Conservation (phyloP, 1,140 invertebrate species). For the Bombyx mori region DNA sequence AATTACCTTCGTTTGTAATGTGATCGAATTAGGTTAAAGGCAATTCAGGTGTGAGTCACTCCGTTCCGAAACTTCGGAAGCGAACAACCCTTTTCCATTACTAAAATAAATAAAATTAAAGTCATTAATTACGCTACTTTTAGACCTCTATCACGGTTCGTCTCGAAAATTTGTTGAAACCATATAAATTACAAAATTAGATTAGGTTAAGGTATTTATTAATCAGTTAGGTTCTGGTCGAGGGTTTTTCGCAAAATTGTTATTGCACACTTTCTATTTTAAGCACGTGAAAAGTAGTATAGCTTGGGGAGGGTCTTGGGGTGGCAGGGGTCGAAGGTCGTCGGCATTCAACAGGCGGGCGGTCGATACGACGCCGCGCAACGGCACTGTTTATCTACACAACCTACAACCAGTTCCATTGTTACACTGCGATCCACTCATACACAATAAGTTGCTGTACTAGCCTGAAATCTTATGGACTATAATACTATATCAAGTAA, state of each 20-base stretch:
- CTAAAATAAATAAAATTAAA: constrained; percentile 5
- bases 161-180: constrained; percentile 5
- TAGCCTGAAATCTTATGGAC: too few species aligned
- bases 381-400: constrained; percentile 26
- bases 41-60: too few species aligned
- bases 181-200: constrained; percentile 5
- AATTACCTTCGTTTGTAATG: too few species aligned
- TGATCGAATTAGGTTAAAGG: too few species aligned
- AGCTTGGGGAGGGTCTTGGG: constrained; percentile 43
- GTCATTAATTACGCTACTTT: constrained; percentile 5
- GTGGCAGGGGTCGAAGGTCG: constrained; percentile 29
- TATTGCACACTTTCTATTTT: constrained; percentile 61
- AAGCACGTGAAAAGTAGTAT: constrained; percentile 62
- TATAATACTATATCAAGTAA: too few species aligned
- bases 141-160: neutral
- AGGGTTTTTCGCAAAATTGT: constrained; percentile 63
- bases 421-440: too few species aligned
- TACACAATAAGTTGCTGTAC: too few species aligned
- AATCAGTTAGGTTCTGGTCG: constrained; percentile 31
- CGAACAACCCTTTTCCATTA: neutral
- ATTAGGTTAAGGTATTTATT: constrained; percentile 5
- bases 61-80: too few species aligned
- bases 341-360: constrained; percentile 64
- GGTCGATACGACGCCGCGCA: constrained; percentile 59
- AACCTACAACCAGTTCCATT: constrained; percentile 22